These are phyloP conservation scores for Andrena hattorfiana DNA, from an alignment of 2,888 invertebrate species.

Conservation along the genomic window DNA sequence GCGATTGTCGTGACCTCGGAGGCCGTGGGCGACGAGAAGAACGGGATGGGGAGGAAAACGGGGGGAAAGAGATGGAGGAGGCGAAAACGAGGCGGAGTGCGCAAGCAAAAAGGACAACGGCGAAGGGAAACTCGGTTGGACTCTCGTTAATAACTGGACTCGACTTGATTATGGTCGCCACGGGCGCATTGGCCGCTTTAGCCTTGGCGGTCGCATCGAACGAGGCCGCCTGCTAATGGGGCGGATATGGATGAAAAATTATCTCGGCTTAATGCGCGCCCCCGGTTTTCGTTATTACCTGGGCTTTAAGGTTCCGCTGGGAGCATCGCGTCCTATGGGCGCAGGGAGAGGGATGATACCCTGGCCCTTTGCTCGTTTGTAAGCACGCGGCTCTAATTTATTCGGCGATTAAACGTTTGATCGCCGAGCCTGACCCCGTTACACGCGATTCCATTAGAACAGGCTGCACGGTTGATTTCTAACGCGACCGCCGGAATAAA, in stretches of 20 bases:
- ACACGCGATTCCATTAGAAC: constrained; percentile 61
- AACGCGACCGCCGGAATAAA: constrained; percentile 61
- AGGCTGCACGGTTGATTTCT: constrained; percentile 58
- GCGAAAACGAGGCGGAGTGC: constrained; percentile 5
- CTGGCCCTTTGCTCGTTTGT: constrained; percentile 19
- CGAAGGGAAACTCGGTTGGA: constrained; percentile 41
- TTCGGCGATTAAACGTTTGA: constrained; percentile 67
- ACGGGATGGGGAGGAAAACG: background rate
- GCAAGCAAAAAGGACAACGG: constrained; percentile 41
- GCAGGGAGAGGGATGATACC: constrained; percentile 21
- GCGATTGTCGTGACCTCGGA: background rate
- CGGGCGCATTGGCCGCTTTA: constrained; percentile 64
- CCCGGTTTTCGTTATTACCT: constrained; percentile 70
- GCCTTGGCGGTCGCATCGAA: constrained; percentile 70
- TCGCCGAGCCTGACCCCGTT: constrained; percentile 52
- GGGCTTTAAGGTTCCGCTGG: constrained; percentile 55
- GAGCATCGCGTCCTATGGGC: constrained; percentile 19
- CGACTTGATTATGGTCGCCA: constrained; percentile 75
- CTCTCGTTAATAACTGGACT: constrained; percentile 73
- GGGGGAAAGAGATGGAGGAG: background rate
- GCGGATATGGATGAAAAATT: constrained; percentile 76
- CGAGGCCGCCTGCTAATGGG: constrained; percentile 71
- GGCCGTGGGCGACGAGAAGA: background rate
- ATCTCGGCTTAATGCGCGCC: constrained; percentile 69
- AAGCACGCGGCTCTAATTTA: constrained; percentile 46